phyloP scores from a whole-genome alignment of 1,140 invertebrate genomes.

The Drosophila malerkotliana region DNA sequence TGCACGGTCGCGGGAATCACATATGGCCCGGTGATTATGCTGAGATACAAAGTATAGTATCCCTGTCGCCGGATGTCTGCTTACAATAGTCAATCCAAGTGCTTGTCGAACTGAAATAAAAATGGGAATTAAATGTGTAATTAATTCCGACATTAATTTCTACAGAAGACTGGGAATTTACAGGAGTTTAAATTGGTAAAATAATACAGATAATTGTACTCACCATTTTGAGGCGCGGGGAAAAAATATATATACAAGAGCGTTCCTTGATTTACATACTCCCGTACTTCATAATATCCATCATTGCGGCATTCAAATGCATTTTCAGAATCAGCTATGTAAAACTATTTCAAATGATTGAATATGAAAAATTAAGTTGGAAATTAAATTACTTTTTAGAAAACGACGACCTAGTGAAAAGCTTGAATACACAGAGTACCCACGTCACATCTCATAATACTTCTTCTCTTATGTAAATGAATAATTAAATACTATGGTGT shows the following conservation, averaged over 20 bases:
- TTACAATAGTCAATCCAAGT: not conserved
- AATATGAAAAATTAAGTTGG: not conserved
- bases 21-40: not conserved
- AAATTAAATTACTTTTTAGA: no score
- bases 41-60: not conserved
- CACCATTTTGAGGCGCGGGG: not conserved
- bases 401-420: no score
- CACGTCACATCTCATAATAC: no score
- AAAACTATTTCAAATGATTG: not conserved
- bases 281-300: not conserved
- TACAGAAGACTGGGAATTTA: no score
- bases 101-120: not conserved
- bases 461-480: no score
- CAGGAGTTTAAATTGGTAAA: not conserved
- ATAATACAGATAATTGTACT: not conserved
- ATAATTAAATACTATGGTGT: no score
- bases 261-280: not conserved
- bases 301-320: not conserved
- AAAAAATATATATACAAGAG: not conserved
- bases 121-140: not conserved
- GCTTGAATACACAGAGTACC: no score
- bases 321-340: not conserved
- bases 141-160: no score
- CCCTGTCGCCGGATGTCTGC: not conserved
- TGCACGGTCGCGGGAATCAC: not conserved